phyloP scores from a whole-genome alignment of 2,888 invertebrate genomes.

The Colletes collaris region DNA sequence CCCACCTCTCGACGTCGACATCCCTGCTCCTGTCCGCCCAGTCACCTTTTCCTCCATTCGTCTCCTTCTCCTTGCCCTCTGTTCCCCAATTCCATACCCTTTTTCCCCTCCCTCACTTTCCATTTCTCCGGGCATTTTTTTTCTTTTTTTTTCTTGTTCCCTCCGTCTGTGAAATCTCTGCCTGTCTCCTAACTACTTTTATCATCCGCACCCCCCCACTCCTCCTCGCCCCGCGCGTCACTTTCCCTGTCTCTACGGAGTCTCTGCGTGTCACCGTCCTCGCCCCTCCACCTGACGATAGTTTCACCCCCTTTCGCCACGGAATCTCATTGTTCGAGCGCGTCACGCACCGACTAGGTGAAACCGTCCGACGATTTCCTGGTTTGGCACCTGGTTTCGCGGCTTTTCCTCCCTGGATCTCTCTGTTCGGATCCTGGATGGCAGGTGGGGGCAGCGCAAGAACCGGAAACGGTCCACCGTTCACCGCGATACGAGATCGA shows the following conservation, averaged over 20 bases:
- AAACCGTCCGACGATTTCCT: conserved; percentile 79
- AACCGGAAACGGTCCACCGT: no score
- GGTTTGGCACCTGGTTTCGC: conserved; percentile 76
- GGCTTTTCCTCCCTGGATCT: conserved; percentile 29
- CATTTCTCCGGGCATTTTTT: conserved; percentile 27
- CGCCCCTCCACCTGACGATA: conserved; percentile 30
- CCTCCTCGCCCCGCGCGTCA: conserved; percentile 22
- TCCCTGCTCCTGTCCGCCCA: conserved; percentile 68
- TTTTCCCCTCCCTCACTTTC: conserved; percentile 31
- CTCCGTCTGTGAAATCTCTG: background rate
- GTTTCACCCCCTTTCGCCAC: conserved; percentile 64
- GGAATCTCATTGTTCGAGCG: conserved; percentile 77
- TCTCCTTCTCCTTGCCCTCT: conserved; percentile 15
- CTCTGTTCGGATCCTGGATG: no score
- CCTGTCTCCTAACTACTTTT: conserved; percentile 10
- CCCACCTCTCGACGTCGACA: conserved; percentile 68
- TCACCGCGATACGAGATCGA: no score
- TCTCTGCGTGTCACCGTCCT: conserved; percentile 17
- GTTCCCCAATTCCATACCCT: conserved; percentile 28
- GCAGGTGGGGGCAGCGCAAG: no score
- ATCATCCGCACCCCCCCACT: background rate
- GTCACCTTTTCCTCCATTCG: conserved; percentile 49
- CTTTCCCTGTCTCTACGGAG: background rate
- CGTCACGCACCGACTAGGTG: conserved; percentile 78
- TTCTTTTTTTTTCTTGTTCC: conserved; percentile 22